Percentiles rank a stretch among this genome's conserved stretches.
Evolutionary conservation across 2,113 vertebrate genomes (phyloP).

Genomic region (Halcyon senegalensis): DNA sequence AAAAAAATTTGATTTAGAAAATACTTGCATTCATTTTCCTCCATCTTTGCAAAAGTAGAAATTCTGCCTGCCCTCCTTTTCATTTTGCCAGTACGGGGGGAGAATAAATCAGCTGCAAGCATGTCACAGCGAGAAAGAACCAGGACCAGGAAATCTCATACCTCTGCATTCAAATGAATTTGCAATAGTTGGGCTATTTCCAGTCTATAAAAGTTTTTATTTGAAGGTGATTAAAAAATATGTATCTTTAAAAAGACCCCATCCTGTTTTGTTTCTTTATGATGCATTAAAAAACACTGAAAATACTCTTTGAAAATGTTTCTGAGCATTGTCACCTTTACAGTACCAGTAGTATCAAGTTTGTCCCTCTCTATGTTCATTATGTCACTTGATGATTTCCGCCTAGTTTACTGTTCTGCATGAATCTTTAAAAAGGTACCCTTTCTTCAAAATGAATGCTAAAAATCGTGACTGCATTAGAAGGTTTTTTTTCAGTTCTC

Average conservation of each 20-base stretch:
- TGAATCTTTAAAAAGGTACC: neutral
- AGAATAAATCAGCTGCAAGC: neutral
- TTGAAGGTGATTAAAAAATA: rapidly evolving
- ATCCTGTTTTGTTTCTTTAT: neutral
- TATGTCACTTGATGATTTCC: neutral
- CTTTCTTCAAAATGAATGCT: neutral
- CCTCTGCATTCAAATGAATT: neutral
- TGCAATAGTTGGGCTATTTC: neutral
- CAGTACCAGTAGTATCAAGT: neutral
- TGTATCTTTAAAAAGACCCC: rapidly evolving
- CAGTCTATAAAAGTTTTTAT: neutral
- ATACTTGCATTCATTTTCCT: neutral
- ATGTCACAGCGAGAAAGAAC: neutral
- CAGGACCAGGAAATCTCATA: neutral
- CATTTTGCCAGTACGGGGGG: neutral
- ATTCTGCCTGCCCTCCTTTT: neutral
- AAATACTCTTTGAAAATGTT: neutral
- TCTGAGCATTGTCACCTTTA: neutral
- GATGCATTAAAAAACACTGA: neutral
- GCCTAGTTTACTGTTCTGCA: neutral
- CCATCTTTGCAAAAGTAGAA: neutral
- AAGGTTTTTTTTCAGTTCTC: neutral
- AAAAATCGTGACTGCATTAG: neutral
- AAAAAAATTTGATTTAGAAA: neutral
- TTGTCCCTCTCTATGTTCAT: rapidly evolving